Evolutionary conservation across 2,888 invertebrate genomes (phyloP).

Genomic region (Tetranychus truncatus): DNA sequence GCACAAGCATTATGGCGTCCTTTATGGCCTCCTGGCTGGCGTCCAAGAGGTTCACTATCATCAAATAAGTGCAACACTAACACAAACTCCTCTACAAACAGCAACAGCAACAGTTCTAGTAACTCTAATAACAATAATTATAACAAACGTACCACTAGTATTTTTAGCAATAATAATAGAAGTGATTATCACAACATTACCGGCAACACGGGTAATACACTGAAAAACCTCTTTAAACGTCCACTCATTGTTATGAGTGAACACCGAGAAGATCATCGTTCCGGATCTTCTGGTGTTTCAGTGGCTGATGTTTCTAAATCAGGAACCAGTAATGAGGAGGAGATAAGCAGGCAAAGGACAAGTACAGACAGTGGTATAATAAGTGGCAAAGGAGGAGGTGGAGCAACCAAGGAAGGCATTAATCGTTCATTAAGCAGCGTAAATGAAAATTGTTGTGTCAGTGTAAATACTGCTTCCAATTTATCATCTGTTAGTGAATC

Average conservation of each 20-base stretch:
- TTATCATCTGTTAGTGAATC: neutral
- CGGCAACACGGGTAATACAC: slow-evolving; percentile 3
- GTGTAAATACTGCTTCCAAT: neutral
- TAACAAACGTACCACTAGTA: neutral
- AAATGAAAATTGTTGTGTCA: neutral
- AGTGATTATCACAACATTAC: neutral
- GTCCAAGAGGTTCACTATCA: slow-evolving; percentile 18
- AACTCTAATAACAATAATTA: neutral
- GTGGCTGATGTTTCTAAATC: neutral
- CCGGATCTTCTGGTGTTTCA: neutral
- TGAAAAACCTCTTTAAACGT: neutral
- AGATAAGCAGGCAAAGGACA: neutral
- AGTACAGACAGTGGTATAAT: neutral
- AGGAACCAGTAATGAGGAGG: neutral
- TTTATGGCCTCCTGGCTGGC: slow-evolving; percentile 26
- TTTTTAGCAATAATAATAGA: neutral
- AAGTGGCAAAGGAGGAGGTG: slow-evolving; percentile 5
- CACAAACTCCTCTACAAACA: neutral
- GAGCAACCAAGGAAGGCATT: neutral
- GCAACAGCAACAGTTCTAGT: too few species aligned
- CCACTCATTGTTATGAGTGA: slow-evolving; percentile 9
- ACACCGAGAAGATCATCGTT: neutral
- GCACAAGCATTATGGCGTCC: slow-evolving; percentile 25
- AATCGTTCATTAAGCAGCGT: neutral
- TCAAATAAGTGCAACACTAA: neutral